Conservation (phyloP, 2,797 vertebrate genomes). For the Parauchenoglanis ngamensis region DNA sequence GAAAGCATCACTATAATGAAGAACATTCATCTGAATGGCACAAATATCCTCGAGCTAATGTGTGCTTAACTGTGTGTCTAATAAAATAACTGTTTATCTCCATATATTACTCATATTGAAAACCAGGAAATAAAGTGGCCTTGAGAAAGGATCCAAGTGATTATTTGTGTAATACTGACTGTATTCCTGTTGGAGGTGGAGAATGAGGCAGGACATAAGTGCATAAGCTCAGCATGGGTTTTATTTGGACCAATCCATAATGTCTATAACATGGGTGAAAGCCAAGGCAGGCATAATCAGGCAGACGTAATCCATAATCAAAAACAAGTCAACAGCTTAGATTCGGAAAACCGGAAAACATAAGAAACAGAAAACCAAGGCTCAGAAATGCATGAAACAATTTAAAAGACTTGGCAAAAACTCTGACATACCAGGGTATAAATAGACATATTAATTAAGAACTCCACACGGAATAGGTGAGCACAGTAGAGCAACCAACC, state of each 20-base stretch:
- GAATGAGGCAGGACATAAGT: not conserved
- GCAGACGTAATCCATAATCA: not conserved
- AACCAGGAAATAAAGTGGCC: not conserved
- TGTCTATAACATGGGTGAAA: not conserved
- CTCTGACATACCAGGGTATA: not conserved
- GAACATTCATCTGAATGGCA: not conserved
- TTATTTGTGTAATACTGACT: not conserved
- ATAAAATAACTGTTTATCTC: constrained; percentile 15
- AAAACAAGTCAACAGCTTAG: not conserved
- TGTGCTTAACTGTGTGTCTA: not conserved
- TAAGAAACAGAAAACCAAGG: not conserved
- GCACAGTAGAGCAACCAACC: not conserved
- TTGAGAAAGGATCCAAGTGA: not conserved
- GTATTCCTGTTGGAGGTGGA: not conserved
- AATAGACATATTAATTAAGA: not conserved
- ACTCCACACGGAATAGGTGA: not conserved
- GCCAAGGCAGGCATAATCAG: not conserved
- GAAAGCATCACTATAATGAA: not conserved
- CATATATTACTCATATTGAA: not conserved
- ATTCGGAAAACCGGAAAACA: not conserved
- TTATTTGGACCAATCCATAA: not conserved
- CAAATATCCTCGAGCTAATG: not conserved
- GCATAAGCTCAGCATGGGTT: not conserved
- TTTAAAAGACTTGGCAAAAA: not conserved
- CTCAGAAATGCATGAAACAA: not conserved